phyloP scores from a whole-genome alignment of 2,113 vertebrate species.

The Notothenia coriiceps region DNA sequence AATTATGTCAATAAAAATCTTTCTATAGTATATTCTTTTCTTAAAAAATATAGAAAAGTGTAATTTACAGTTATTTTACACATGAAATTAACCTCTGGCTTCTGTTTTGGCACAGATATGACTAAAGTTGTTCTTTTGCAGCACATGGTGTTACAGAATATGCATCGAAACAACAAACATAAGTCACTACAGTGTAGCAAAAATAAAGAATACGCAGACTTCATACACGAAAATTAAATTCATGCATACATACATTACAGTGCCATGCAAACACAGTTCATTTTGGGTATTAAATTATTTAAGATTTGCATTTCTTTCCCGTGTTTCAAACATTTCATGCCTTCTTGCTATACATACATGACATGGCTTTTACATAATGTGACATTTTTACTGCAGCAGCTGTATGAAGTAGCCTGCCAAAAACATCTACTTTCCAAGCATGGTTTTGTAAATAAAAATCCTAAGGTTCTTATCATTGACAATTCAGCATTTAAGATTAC shows the following conservation, averaged over 20 bases:
- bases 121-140: conserved; percentile 72
- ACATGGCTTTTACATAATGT: conserved; percentile 73
- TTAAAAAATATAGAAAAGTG: conserved; percentile 85
- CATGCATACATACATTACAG: conserved; percentile 85
- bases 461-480: conserved; percentile 25
- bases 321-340: conserved; percentile 79
- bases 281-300: conserved; percentile 80
- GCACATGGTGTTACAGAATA: conserved; percentile 77
- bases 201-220: conserved; percentile 66
- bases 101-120: conserved; percentile 71
- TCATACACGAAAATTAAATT: conserved; percentile 74
- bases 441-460: conserved; percentile 39
- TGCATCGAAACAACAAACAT: conserved; percentile 76
- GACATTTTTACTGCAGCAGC: conserved; percentile 41
- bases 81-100: conserved; percentile 74
- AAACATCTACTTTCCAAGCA: conserved; percentile 28
- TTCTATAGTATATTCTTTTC: conserved; percentile 72
- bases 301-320: conserved; percentile 75
- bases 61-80: conserved; percentile 84
- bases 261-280: conserved; percentile 85
- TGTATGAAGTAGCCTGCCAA: conserved; percentile 35
- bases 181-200: conserved; percentile 67
- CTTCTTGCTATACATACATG: conserved; percentile 80
- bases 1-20: conserved; percentile 80
- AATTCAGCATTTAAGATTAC: conserved; percentile 27